Conservation (phyloP, 2,888 invertebrate genomes). For the Dicyrtoma fusca region DNA sequence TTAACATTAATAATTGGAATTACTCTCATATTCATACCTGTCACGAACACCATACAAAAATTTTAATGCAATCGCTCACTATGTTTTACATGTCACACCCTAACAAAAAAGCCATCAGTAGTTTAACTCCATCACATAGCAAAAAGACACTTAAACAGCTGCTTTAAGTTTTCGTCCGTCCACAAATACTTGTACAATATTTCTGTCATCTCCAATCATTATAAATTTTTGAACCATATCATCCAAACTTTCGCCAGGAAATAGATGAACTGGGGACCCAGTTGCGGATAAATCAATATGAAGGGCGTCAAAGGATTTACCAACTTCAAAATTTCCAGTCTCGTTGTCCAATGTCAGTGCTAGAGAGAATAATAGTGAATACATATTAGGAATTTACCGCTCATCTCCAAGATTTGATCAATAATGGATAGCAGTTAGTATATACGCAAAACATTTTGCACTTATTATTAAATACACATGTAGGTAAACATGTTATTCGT, state of each 20-base stretch:
- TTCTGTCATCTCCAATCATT: slow-evolving; percentile 80
- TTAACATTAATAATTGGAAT: no score
- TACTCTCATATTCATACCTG: no score
- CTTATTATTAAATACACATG: no score
- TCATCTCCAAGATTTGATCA: neutral
- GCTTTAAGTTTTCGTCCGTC: slow-evolving; percentile 63
- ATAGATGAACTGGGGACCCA: slow-evolving; percentile 57
- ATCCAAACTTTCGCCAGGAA: slow-evolving; percentile 61
- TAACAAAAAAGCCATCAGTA: no score
- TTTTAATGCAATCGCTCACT: no score
- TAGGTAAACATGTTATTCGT: no score
- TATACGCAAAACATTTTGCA: no score
- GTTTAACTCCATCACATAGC: no score
- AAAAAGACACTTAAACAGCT: slow-evolving; percentile 9
- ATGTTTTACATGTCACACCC: no score
- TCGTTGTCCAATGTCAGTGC: slow-evolving; percentile 73
- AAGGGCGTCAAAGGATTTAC: slow-evolving; percentile 87
- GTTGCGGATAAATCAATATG: slow-evolving; percentile 69
- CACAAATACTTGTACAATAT: slow-evolving; percentile 76
- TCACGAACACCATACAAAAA: no score
- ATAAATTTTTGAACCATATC: slow-evolving; percentile 76
- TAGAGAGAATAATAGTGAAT: slow-evolving; percentile 60
- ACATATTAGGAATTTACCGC: no score
- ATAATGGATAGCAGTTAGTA: no score
- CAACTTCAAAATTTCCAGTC: slow-evolving; percentile 77